phyloP scores from a whole-genome alignment of 1,140 invertebrate species.

The Zaprionus lachaisei region DNA sequence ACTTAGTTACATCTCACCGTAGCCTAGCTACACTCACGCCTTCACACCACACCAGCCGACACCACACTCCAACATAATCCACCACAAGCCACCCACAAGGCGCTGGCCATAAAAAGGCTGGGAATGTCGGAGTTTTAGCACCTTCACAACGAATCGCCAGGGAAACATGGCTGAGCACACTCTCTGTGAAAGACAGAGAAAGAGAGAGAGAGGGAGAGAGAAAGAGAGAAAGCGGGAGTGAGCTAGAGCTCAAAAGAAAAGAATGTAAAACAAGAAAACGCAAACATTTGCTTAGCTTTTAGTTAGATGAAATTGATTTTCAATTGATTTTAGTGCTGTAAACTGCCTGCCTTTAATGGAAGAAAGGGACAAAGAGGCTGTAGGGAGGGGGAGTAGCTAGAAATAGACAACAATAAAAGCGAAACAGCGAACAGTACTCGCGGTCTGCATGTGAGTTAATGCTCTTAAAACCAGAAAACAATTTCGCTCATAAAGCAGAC shows the following conservation, averaged over 20 bases:
- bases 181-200: neutral
- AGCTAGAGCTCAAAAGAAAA: conserved; percentile 18
- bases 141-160: conserved; percentile 30
- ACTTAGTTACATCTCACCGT: neutral
- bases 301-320: conserved; percentile 81
- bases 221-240: neutral
- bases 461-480: neutral
- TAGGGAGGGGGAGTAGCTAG: neutral
- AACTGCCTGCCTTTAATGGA: conserved; percentile 25
- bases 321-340: conserved; percentile 74
- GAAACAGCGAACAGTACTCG: neutral
- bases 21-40: neutral
- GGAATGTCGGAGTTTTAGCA: conserved; percentile 50
- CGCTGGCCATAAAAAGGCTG: conserved; percentile 54
- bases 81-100: conserved; percentile 7
- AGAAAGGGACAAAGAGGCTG: neutral
- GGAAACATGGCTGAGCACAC: conserved; percentile 1
- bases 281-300: conserved; percentile 76
- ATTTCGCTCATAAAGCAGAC: neutral
- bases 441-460: neutral
- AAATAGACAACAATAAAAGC: neutral
- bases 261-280: conserved; percentile 47
- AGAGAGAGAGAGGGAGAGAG: neutral
- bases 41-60: neutral
- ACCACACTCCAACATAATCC: neutral